Percentiles rank a stretch among this genome's conserved stretches.
Evolutionary conservation across 2,113 vertebrate genomes (phyloP).

Genomic region (Hiodon tergisus): DNA sequence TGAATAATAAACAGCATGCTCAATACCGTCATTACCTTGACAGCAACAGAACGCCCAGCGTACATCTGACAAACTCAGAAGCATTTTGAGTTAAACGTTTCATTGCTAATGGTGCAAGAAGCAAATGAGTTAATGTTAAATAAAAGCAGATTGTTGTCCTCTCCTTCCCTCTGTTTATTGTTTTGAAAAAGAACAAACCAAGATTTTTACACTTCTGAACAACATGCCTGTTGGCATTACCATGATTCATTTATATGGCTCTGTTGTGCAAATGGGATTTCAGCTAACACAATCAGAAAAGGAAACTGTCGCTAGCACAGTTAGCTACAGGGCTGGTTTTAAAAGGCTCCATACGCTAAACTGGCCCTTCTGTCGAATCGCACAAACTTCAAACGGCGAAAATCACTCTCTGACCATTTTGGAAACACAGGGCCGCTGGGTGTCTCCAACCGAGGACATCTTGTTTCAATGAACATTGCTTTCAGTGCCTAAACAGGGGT

Average conservation of each 20-base stretch:
- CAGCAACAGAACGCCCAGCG: not conserved
- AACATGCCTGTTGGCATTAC: not conserved
- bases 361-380: not conserved
- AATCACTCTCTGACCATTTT: not conserved
- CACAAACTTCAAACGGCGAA: not conserved
- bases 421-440: no score
- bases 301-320: not conserved
- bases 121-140: not conserved
- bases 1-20: not conserved
- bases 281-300: constrained; percentile 4
- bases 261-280: not conserved
- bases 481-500: no score
- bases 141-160: not conserved
- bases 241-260: not conserved
- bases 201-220: not conserved
- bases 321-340: not conserved
- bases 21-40: not conserved
- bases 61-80: not conserved
- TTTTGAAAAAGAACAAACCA: not conserved
- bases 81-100: no score
- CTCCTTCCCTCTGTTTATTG: not conserved
- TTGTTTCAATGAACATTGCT: no score
- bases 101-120: no score
- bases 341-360: not conserved
- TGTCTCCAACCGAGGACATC: no score